Percentiles rank a stretch among this genome's conserved stretches.
phyloP scores from a whole-genome alignment of 2,797 vertebrate genomes.

The Pangasius macronema region DNA sequence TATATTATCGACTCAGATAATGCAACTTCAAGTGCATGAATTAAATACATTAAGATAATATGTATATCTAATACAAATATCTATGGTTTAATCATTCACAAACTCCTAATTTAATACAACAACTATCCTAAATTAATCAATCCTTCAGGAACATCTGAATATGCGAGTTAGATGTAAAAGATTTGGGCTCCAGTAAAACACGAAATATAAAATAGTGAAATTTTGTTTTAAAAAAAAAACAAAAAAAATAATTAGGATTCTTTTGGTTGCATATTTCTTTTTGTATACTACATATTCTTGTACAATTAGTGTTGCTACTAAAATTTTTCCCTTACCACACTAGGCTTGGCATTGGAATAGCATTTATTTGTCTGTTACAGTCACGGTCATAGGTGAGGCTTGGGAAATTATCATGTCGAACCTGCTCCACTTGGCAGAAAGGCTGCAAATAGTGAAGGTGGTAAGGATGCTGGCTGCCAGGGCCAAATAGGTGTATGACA shows the following conservation, averaged over 20 bases:
- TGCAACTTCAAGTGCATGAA: background rate
- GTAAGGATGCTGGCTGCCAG: slow-evolving; percentile 85
- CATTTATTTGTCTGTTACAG: background rate
- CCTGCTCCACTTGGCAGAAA: slow-evolving; percentile 84
- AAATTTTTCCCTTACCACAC: background rate
- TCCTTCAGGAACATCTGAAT: background rate
- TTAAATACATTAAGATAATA: background rate
- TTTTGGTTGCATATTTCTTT: background rate
- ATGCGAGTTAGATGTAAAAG: background rate
- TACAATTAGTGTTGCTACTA: background rate
- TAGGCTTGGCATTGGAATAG: background rate
- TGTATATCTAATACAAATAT: background rate
- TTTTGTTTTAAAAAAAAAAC: background rate
- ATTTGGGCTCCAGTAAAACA: background rate
- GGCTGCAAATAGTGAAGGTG: slow-evolving; percentile 85
- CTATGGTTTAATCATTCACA: background rate
- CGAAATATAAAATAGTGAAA: background rate
- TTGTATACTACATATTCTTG: background rate
- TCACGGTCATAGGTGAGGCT: background rate
- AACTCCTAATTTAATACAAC: background rate
- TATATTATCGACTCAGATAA: background rate
- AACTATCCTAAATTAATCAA: background rate
- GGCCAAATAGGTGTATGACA: slow-evolving; percentile 87
- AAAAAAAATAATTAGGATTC: background rate
- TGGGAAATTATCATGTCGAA: slow-evolving; percentile 84